These are phyloP conservation scores for Alosa alosa DNA, from an alignment of 2,113 vertebrate genomes.

Conservation along the genomic window DNA sequence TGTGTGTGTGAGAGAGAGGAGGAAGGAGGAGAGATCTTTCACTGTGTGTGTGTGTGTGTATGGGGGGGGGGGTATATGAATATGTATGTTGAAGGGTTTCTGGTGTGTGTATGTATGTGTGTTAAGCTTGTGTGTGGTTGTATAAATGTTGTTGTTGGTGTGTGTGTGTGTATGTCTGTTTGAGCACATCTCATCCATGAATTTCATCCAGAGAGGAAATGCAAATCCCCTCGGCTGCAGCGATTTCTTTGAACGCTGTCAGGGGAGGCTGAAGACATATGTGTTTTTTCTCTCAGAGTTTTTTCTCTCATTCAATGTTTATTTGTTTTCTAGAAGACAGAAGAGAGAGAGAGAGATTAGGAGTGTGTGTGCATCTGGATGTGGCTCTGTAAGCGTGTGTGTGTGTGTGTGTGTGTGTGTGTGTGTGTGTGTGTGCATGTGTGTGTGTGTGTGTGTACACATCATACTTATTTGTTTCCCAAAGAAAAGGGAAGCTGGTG, in stretches of 20 bases:
- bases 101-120: neutral
- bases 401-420: neutral
- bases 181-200: neutral
- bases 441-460: neutral
- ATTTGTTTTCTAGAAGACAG: neutral
- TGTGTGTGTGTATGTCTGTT: neutral
- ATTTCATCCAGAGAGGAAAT: neutral
- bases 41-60: neutral
- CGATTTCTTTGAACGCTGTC: neutral
- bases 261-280: neutral
- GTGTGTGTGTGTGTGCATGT: neutral
- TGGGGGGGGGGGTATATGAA: neutral
- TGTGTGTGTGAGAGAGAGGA: neutral
- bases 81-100: too few relatives aligned
- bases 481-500: slow-evolving; percentile 48
- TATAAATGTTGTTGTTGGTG: too few relatives aligned
- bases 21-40: neutral
- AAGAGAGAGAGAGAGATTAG: neutral
- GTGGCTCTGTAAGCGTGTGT: neutral
- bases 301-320: neutral
- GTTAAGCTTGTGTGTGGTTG: neutral
- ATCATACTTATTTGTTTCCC: slow-evolving; percentile 40
- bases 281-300: neutral
- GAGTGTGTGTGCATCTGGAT: neutral
- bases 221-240: neutral